phyloP scores from a whole-genome alignment of 2,113 vertebrate genomes.

The Microcebus lehilahytsara region DNA sequence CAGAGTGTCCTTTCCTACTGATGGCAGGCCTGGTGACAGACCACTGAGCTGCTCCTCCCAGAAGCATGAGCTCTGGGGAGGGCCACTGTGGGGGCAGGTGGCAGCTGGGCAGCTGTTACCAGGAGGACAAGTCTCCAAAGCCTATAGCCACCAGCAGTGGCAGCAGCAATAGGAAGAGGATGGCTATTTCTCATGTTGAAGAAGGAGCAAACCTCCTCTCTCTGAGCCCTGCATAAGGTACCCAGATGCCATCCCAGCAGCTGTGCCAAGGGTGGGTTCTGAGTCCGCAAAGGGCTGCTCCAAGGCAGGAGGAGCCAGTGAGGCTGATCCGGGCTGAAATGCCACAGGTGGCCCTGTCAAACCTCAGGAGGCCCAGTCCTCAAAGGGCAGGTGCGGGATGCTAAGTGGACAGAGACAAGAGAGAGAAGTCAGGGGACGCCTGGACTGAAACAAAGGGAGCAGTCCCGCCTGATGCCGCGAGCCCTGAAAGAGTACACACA shows the following conservation, averaged over 20 bases:
- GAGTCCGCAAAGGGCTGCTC: neutral
- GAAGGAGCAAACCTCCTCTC: neutral
- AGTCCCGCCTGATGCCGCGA: neutral
- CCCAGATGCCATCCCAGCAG: neutral
- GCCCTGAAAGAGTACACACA: fast-evolving
- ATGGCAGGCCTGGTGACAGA: neutral
- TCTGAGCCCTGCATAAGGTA: neutral
- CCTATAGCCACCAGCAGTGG: no score
- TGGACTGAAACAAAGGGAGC: neutral
- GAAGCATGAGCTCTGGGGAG: neutral
- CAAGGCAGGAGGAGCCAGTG: neutral
- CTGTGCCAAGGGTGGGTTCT: neutral
- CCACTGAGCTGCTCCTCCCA: neutral
- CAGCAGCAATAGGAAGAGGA: neutral
- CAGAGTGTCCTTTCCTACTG: neutral
- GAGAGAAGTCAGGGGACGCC: neutral
- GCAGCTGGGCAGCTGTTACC: neutral
- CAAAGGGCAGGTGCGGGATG: neutral
- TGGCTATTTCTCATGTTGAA: neutral
- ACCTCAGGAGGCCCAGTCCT: neutral
- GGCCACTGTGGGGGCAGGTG: neutral
- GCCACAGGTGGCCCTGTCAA: neutral
- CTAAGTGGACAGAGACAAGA: neutral
- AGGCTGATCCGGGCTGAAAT: neutral
- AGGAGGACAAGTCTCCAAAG: neutral